Evolutionary conservation across 2,888 invertebrate genomes (phyloP), one percentile per base, ranked within the genome.

Genomic region (Caenorhabditis parvicauda): DNA sequence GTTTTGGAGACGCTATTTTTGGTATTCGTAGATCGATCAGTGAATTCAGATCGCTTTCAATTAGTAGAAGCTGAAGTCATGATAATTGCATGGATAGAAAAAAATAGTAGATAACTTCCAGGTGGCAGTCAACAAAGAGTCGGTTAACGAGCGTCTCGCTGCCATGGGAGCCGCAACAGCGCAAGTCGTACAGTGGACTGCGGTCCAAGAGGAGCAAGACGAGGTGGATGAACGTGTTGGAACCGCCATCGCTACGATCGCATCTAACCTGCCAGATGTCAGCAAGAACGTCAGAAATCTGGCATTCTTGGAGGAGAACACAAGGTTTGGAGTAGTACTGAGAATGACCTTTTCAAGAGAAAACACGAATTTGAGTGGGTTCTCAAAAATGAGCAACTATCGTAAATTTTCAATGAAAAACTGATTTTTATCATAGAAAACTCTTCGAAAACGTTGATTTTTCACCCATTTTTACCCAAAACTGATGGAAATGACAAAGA

Each of bases 151-250:
- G 50, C 92, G 96, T 83, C 89, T 98, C 75, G 95, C 95, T 4
- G 95, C 95, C 57, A 96, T 98, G 94, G 96, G 92, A 84, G 96
- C 96, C 0, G 96, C 96, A 54, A 98, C 96, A 0, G 98, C 98
- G 7, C 93, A 95, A 83, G 72, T 95, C 47, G 90, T 94, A 56
- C 92, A 92, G 0, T 85, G 90, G 55, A 92, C 92, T 0, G 89
- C 77, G 17, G 82, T 82, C 19, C 80, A 92, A 69, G 90, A 94
- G 55, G 94, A 95, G 83, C 82, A 94, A 74, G 90, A 94, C 7
- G 94, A 95, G 83, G 91, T 93, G 82, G 90, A 90, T 3, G 72
- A 71, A 19, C 92, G 93, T 0, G 92, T 98, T 0, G 94, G 95
- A 0, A 92, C 93, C 0, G 96, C 96, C 27, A 93, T 98, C 64